These are phyloP conservation scores for Lerista edwardsae DNA, from an alignment of 2,797 vertebrate genomes.

Conservation along the genomic window DNA sequence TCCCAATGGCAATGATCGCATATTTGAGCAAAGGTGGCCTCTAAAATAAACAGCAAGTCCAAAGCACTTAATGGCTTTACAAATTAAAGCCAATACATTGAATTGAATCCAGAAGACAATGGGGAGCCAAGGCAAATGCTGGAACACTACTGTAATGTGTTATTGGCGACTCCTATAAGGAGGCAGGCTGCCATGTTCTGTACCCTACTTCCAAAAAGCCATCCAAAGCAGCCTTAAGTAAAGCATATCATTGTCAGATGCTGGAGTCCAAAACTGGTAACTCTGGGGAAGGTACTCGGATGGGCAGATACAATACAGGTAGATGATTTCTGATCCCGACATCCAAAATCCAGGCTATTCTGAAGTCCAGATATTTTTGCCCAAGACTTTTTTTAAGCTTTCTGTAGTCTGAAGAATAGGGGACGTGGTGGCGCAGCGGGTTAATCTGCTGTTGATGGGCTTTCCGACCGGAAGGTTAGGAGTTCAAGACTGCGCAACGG, in stretches of 20 bases:
- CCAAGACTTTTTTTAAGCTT: too few relatives aligned
- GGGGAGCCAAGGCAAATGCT: background rate
- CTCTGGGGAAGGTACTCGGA: background rate
- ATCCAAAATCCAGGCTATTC: too few relatives aligned
- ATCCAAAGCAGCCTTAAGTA: background rate
- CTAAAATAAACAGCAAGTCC: background rate
- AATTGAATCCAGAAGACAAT: slow-evolving; percentile 19
- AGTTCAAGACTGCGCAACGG: too few relatives aligned
- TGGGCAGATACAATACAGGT: background rate
- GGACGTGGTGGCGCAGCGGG: too few relatives aligned
- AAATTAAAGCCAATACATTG: background rate
- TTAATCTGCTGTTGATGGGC: too few relatives aligned
- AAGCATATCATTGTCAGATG: background rate
- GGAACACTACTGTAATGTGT: background rate
- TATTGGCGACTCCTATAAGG: background rate
- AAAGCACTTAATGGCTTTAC: slow-evolving; percentile 3
- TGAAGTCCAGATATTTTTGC: too few relatives aligned
- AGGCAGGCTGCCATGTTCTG: background rate
- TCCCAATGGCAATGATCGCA: background rate
- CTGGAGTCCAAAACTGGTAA: background rate
- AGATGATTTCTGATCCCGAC: too few relatives aligned
- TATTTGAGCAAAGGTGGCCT: background rate
- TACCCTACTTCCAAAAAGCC: background rate
- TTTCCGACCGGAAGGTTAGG: too few relatives aligned
- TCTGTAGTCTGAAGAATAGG: too few relatives aligned